These are phyloP conservation scores for Blennius ocellaris DNA, from an alignment of 2,113 vertebrate species.

Conservation along the genomic window DNA sequence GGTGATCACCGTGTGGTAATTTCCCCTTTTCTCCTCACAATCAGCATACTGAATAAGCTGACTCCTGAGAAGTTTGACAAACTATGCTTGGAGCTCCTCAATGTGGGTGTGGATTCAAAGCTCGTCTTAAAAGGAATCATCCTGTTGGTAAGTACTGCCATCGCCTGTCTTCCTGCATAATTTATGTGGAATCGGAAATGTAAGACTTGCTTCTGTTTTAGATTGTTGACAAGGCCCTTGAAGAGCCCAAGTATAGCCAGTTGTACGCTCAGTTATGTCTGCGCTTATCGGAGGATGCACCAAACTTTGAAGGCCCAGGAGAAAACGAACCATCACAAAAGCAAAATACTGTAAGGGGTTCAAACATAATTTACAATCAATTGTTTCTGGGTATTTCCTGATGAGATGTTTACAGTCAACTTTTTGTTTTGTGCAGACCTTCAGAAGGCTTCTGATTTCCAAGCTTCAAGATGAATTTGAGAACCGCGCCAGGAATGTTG, in stretches of 20 bases:
- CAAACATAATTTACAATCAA: background rate
- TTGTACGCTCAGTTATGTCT: slow-evolving; percentile 99
- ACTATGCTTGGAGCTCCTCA: slow-evolving; percentile 99
- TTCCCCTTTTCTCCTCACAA: background rate
- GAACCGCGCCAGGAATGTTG: slow-evolving; percentile 99
- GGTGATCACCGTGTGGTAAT: background rate
- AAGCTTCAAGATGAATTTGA: slow-evolving; percentile 99
- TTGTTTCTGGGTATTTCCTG: background rate
- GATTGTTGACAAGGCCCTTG: slow-evolving; percentile 99
- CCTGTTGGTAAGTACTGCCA: slow-evolving; percentile 91
- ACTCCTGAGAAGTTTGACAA: slow-evolving; percentile 99
- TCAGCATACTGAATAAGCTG: slow-evolving; percentile 99
- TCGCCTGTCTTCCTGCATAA: rapidly evolving
- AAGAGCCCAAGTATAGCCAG: slow-evolving; percentile 99
- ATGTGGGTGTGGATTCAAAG: slow-evolving; percentile 99
- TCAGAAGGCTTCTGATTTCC: slow-evolving; percentile 98
- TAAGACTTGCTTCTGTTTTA: slow-evolving; percentile 49
- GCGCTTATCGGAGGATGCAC: slow-evolving; percentile 99
- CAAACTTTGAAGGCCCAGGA: slow-evolving; percentile 97
- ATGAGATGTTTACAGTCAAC: background rate
- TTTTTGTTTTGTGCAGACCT: slow-evolving; percentile 85
- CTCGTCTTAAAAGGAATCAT: slow-evolving; percentile 99
- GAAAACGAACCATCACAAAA: slow-evolving; percentile 95
- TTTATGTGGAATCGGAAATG: too few relatives aligned
- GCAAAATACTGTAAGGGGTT: slow-evolving; percentile 93